These are phyloP conservation scores for Ormyrus nitidulus DNA, from an alignment of 2,888 invertebrate genomes.

Conservation along the genomic window DNA sequence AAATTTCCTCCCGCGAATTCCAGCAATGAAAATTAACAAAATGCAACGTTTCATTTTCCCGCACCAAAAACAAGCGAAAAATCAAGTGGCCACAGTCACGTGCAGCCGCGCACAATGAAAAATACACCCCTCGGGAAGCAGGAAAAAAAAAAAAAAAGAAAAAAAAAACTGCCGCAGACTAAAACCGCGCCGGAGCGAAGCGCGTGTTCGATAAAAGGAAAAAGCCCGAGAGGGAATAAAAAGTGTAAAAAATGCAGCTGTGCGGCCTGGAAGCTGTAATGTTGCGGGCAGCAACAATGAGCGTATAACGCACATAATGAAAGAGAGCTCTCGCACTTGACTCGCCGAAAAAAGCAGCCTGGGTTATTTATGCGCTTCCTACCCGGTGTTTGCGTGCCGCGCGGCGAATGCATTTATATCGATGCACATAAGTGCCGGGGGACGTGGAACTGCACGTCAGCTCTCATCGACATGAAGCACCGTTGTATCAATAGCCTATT, in stretches of 20 bases:
- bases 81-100: constrained; percentile 27
- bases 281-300: constrained; percentile 30
- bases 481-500: constrained; percentile 48
- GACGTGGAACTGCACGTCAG: constrained; percentile 25
- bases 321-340: constrained; percentile 18
- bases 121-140: neutral
- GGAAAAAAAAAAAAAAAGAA: constrained; percentile 8
- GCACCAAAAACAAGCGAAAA: constrained; percentile 6
- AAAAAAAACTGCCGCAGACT: constrained; percentile 17
- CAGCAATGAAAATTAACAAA: neutral
- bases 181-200: neutral
- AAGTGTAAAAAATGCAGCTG: neutral
- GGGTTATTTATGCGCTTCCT: constrained; percentile 40
- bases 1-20: no score
- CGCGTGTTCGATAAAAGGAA: constrained; percentile 17
- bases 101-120: constrained; percentile 13
- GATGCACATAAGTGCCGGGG: constrained; percentile 35
- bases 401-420: constrained; percentile 50
- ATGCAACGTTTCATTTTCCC: constrained; percentile 18
- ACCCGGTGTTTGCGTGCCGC: constrained; percentile 16
- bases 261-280: constrained; percentile 24
- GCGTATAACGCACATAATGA: neutral
- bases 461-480: constrained; percentile 33
- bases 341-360: constrained; percentile 32
- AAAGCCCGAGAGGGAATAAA: neutral